Evolutionary conservation across 2,888 invertebrate species (phyloP).

Genomic region (Drosophila incognita): DNA sequence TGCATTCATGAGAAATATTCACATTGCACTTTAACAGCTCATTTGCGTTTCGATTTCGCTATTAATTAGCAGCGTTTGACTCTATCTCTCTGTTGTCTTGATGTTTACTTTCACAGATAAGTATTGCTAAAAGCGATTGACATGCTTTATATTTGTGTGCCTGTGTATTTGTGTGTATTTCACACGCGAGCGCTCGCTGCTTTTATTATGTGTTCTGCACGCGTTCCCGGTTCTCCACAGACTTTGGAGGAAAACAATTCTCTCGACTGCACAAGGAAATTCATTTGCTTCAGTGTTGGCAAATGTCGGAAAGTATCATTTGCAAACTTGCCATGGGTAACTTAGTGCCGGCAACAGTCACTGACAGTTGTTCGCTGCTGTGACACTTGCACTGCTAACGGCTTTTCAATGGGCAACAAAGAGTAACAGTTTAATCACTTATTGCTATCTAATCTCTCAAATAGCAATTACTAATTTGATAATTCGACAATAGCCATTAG

Average conservation of each 20-base stretch:
- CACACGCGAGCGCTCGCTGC: background rate
- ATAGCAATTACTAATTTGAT: constrained; percentile 7
- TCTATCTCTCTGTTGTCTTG: constrained; percentile 27
- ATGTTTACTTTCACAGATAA: constrained; percentile 41
- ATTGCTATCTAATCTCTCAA: constrained; percentile 34
- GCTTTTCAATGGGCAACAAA: constrained; percentile 5
- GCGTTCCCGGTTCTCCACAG: constrained; percentile 73
- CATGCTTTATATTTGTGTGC: constrained; percentile 39
- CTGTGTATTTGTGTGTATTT: constrained; percentile 4
- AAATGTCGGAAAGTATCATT: constrained; percentile 9
- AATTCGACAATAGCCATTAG: background rate
- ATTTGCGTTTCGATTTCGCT: background rate
- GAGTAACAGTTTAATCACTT: background rate
- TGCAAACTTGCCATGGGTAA: background rate
- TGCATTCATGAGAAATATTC: background rate
- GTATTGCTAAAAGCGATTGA: constrained; percentile 11
- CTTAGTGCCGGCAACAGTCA: background rate
- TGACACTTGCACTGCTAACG: constrained; percentile 12
- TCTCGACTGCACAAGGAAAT: constrained; percentile 31
- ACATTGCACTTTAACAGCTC: constrained; percentile 9
- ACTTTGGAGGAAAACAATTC: constrained; percentile 62
- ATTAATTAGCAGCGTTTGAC: background rate
- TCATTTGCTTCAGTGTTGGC: background rate
- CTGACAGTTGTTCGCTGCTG: constrained; percentile 14
- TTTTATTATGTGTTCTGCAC: constrained; percentile 46